Evolutionary conservation across 1,140 invertebrate species (phyloP).

Genomic region (Cydia fagiglandana): DNA sequence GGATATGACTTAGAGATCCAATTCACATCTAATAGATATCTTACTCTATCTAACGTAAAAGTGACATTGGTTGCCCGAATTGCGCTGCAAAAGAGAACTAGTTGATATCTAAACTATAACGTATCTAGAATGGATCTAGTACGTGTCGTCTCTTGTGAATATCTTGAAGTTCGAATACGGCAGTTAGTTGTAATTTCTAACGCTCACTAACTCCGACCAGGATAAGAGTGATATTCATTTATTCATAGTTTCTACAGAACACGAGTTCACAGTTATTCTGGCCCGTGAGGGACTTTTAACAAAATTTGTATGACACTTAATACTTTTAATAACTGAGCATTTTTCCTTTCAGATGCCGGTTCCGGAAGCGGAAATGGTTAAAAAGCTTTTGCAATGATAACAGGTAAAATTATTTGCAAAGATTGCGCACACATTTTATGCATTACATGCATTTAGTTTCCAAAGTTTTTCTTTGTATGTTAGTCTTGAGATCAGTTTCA

Average conservation of each 20-base stretch:
- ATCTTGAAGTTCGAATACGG: too few relatives aligned
- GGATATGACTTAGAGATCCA: too few relatives aligned
- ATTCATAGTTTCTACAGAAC: neutral
- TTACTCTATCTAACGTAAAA: too few relatives aligned
- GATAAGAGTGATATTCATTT: neutral
- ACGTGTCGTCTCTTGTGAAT: too few relatives aligned
- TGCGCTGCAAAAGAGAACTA: too few relatives aligned
- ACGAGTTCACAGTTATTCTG: neutral
- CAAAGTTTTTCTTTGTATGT: neutral
- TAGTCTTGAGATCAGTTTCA: too few relatives aligned
- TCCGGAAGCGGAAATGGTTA: neutral
- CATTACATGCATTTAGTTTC: neutral
- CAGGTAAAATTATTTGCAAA: neutral
- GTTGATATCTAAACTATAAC: too few relatives aligned
- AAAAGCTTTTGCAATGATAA: neutral
- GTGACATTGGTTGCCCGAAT: too few relatives aligned
- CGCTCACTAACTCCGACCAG: neutral
- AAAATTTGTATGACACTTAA: neutral
- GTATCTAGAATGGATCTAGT: too few relatives aligned
- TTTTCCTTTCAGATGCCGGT: neutral
- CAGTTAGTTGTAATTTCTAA: neutral
- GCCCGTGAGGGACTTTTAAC: neutral
- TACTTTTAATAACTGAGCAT: neutral
- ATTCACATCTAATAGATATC: too few relatives aligned
- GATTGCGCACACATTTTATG: neutral